Evolutionary conservation across 1,140 invertebrate genomes (phyloP), one percentile per base, ranked within the genome.

Genomic region (Homarus americanus): DNA sequence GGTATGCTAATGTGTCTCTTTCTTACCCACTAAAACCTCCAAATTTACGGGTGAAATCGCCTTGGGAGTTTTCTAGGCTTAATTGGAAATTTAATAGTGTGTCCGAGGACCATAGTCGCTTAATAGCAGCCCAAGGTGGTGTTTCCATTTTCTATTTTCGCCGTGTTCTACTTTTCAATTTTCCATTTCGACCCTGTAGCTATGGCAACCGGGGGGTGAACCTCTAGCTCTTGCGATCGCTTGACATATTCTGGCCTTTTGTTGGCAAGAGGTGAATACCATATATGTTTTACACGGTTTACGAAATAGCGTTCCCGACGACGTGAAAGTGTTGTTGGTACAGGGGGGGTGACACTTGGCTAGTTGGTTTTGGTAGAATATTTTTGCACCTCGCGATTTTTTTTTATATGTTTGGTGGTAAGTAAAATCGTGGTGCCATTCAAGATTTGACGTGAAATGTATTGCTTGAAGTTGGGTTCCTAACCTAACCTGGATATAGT

Each of bases 41-140:
- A 90, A 90, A 90, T 90, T 90, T 90, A 90, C 88, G 88, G 88
- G 88, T 90, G 88, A 90, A 90, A 90, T 90, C 88, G 88, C 88
- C 88, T 90, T 90, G 88, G 88, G 88, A 90, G 88, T 90, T 90
- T 90, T 90, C 88, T 90, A 83, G 88, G 72, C 88, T 90, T 90
- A 90, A 90, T 90, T 90, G 88, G 88, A 90, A 90, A 90, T 90
- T 83, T 90, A 90, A 90, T 90, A 90, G 88, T 90, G 87, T 90
- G 88, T 90, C 88, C 88, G 72, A 90, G 88, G 88, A 82, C 88
- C 88, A 82, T 90, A 90, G 88, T 90, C 88, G 88, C 88, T 90
- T 90, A 90, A 90, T 90, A 90, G 88, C 88, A 40, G 88, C 80
- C 88, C 69, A 58, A 76, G 88, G 80, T 44, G 80, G 88, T 76